Conservation (phyloP, 2,888 invertebrate species). For the Mesorhabditis spiculigera region DNA sequence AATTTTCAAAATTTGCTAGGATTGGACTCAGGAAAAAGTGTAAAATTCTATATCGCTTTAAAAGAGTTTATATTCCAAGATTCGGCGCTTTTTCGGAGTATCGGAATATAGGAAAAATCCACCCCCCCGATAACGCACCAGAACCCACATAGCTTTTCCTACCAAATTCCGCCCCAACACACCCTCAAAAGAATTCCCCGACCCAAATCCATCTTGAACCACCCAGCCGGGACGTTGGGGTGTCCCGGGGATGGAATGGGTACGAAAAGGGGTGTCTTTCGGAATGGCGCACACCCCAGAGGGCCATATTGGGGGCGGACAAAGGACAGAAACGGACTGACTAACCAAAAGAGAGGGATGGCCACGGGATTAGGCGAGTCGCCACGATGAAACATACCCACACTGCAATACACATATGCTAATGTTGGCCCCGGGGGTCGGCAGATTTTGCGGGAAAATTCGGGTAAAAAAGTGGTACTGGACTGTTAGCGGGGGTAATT, state of each 20-base stretch:
- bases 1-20: no score
- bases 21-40: no score
- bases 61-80: no score
- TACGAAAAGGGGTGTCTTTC: constrained; percentile 21
- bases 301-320: constrained; percentile 12
- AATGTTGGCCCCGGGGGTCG: no score
- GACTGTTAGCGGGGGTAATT: no score
- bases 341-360: constrained; percentile 12
- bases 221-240: background rate
- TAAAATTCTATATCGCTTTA: no score
- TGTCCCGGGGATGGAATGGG: constrained; percentile 24
- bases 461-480: no score
- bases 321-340: constrained; percentile 20
- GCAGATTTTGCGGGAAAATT: no score
- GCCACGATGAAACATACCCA: background rate
- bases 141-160: constrained; percentile 10
- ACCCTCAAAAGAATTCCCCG: constrained; percentile 6
- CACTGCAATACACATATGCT: constrained; percentile 7
- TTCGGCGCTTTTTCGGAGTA: no score
- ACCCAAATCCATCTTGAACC: background rate
- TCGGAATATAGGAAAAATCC: background rate
- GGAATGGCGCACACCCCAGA: constrained; percentile 18
- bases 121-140: constrained; percentile 3
- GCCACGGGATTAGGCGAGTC: background rate
- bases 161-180: constrained; percentile 6